Evolutionary conservation across 2,113 vertebrate species (phyloP).

Genomic region (Sinocyclocheilus anshuiensis): DNA sequence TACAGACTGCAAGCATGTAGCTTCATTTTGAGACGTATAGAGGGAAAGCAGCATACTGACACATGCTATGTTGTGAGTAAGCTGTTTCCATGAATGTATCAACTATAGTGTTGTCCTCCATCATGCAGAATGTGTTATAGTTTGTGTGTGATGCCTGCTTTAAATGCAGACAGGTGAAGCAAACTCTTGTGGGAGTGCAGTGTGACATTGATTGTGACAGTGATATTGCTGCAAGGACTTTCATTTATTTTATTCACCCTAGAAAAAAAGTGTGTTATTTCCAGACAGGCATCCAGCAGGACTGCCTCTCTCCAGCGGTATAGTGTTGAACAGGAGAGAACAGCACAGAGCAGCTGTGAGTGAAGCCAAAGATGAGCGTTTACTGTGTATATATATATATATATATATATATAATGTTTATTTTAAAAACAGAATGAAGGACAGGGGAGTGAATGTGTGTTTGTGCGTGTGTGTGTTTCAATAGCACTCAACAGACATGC

Average conservation of each 20-base stretch:
- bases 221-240: slow-evolving; percentile 29
- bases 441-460: background rate
- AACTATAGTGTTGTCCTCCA: background rate
- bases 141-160: slow-evolving; percentile 19
- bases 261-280: background rate
- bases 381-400: too few relatives aligned
- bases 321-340: background rate
- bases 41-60: background rate
- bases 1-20: background rate
- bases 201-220: slow-evolving; percentile 32
- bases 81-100: background rate
- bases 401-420: too few relatives aligned
- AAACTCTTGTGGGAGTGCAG: slow-evolving; percentile 2
- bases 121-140: background rate
- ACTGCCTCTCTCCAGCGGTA: background rate
- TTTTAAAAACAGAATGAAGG: too few relatives aligned
- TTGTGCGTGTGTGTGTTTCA: background rate
- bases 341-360: slow-evolving; percentile 9
- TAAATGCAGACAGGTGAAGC: slow-evolving; percentile 49
- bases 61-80: background rate
- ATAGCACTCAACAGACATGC: slow-evolving; percentile 25
- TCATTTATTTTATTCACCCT: background rate
- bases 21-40: background rate
- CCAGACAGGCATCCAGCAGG: background rate
- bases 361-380: background rate